phyloP scores from a whole-genome alignment of 2,113 vertebrate genomes.

The Gymnobelideus leadbeateri region DNA sequence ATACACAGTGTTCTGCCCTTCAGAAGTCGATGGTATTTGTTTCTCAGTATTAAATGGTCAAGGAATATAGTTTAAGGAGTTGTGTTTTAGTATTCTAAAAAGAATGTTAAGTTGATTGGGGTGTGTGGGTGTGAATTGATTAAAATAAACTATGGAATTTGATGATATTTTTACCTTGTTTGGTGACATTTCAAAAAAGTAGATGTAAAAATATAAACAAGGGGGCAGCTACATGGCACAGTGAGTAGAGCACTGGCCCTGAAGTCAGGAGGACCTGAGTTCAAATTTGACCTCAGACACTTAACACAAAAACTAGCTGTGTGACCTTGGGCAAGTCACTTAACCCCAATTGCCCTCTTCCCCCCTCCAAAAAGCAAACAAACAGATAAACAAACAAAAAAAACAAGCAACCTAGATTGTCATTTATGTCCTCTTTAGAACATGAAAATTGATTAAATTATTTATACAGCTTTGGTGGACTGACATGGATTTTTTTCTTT shows the following conservation, averaged over 20 bases:
- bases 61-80: background rate
- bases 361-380: too few relatives aligned
- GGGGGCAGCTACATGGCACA: too few relatives aligned
- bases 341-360: too few relatives aligned
- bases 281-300: too few relatives aligned
- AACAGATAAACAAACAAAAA: too few relatives aligned
- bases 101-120: background rate
- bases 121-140: background rate
- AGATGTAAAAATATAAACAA: background rate
- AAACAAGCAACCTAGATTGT: background rate
- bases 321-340: too few relatives aligned
- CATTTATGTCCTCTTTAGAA: slow-evolving; percentile 44
- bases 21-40: background rate
- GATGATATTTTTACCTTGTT: slow-evolving; percentile 7
- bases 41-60: background rate
- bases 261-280: too few relatives aligned
- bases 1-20: background rate
- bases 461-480: background rate
- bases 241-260: too few relatives aligned
- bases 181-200: slow-evolving; percentile 54
- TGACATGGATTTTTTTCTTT: slow-evolving; percentile 30
- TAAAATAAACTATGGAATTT: slow-evolving; percentile 16
- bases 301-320: too few relatives aligned
- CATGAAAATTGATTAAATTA: background rate
- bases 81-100: background rate